Evolutionary conservation across 2,113 vertebrate species (phyloP).

Genomic region (Mohoua ochrocephala): DNA sequence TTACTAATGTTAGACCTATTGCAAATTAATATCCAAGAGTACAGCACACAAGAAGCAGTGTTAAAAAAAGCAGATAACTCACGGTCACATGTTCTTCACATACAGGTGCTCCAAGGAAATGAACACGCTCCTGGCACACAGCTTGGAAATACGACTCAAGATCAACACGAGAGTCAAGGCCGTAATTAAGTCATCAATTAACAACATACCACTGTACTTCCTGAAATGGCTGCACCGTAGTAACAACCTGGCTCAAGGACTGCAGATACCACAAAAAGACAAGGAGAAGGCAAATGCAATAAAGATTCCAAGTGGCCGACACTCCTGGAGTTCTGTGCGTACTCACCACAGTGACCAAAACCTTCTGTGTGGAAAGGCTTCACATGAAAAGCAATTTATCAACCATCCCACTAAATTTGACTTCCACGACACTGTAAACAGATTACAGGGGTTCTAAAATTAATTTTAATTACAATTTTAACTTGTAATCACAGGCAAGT

Average conservation of each 20-base stretch:
- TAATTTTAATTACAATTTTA: neutral
- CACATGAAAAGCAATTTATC: neutral
- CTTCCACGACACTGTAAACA: neutral
- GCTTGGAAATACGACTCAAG: neutral
- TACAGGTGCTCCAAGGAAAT: neutral
- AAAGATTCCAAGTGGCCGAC: neutral
- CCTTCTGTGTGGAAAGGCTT: neutral
- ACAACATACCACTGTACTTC: neutral
- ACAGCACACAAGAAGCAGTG: neutral
- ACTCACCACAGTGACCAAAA: neutral
- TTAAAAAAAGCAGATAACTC: neutral
- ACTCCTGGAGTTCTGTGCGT: neutral
- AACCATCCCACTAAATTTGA: neutral
- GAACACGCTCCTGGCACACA: neutral
- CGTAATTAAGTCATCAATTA: neutral
- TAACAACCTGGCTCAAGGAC: neutral
- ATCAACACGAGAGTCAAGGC: neutral
- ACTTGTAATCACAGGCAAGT: neutral
- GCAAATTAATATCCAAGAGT: neutral
- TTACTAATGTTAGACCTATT: neutral
- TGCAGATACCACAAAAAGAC: neutral
- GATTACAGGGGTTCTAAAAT: slow-evolving; percentile 14
- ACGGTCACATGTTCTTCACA: neutral
- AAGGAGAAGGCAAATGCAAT: neutral
- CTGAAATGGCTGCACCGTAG: slow-evolving; percentile 4